Base-by-base conservation (phyloP, 2,888 invertebrate species). In the Cryptocephalus primarius region DNA sequence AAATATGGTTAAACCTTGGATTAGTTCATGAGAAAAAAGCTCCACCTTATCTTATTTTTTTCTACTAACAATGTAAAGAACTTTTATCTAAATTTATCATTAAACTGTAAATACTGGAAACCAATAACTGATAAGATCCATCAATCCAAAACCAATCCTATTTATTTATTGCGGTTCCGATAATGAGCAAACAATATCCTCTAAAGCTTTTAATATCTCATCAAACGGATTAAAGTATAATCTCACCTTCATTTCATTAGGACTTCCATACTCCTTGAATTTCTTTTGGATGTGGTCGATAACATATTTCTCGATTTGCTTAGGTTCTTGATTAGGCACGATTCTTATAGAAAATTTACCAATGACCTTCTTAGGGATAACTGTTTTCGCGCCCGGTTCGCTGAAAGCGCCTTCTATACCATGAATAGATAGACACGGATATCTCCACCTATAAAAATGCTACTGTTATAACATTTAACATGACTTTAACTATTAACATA, bases 271-370 rank as follows among this genome's bases (percentile, higher is more conserved):
- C 55, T 82, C 78, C 4, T 76, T 72, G 87, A 91, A 95, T 69
- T 79, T 78, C 49, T 82, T 77, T 50, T 88, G 78, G 43, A 97
- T 61, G 67, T 90, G 83, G 43, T 80, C 77, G 36, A 78, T 75
- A 8, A 96, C 95, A 51, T 83, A 77, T 58, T 85, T 75, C 56
- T 85, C 84, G n/a, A 95, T 82, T 59, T 85, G 80, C 4, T 80
- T 80, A 0, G 94, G 93, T 44, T 80, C 78, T 76, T 95, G 94
- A 67, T 96, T 76, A 1, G 97, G 97, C n/a, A 99, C 97, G 57
- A 94, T 81, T 45, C 99, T 82, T 55, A 99, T 85, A 0, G 96
- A 96, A 73, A 99, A 99, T 71, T 99, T 99, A 14, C 96, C 97
- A 60, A 82, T 85, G 0, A 97, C 95, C 71, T 91, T 89, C 40